Conservation (phyloP, 2,888 invertebrate genomes). For the Drosophila atripex region DNA sequence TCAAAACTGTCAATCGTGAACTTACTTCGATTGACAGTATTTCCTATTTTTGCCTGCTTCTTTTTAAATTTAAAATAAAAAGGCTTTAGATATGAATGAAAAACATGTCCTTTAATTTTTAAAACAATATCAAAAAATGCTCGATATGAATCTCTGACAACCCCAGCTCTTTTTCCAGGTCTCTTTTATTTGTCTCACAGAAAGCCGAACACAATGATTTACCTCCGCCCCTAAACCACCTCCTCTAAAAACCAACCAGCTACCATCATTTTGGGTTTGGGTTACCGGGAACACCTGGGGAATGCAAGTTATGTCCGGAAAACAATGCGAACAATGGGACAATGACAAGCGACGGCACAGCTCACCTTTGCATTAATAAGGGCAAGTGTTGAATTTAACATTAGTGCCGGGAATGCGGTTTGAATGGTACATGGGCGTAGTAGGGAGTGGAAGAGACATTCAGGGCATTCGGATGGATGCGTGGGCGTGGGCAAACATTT, state of each 20-base stretch:
- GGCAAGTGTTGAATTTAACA: constrained; percentile 46
- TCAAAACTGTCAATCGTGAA: too few species aligned
- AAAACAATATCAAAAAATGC: too few species aligned
- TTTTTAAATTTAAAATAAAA: too few species aligned
- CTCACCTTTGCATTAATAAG: constrained; percentile 39
- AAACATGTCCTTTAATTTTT: too few species aligned
- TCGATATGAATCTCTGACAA: neutral
- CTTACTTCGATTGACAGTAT: too few species aligned
- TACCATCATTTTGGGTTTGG: constrained; percentile 14
- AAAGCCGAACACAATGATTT: neutral
- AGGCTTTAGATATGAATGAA: too few species aligned
- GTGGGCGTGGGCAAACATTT: constrained; percentile 58
- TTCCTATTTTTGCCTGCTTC: too few species aligned
- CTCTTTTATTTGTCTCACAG: neutral
- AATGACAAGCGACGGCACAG: neutral
- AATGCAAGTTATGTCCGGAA: constrained; percentile 44
- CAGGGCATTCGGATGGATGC: constrained; percentile 28
- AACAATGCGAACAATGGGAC: constrained; percentile 35
- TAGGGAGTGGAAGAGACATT: neutral
- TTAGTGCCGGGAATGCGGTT: constrained; percentile 17
- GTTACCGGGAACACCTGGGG: constrained; percentile 23
- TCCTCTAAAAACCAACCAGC: neutral
- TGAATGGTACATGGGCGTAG: neutral
- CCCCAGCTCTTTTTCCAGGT: neutral
- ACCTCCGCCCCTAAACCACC: neutral